Conservation (phyloP, 2,888 invertebrate species). For the Alentia gelatinosa region DNA sequence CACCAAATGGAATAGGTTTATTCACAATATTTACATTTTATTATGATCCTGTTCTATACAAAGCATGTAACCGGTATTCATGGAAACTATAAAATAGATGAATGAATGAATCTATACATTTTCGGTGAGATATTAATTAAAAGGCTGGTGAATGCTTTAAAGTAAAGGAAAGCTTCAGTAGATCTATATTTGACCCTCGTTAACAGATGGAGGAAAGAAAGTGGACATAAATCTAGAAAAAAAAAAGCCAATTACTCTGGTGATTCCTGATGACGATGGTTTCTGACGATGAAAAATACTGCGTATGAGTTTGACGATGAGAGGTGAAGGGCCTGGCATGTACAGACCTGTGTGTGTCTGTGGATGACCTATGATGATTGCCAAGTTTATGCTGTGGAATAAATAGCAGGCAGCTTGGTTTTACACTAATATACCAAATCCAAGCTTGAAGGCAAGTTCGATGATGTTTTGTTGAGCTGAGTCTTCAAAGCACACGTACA, state of each 20-base stretch:
- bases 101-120: background rate
- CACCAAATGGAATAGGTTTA: background rate
- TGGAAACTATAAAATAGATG: conserved; percentile 12
- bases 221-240: background rate
- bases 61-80: background rate
- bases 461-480: conserved; percentile 92
- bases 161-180: background rate
- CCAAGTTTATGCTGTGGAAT: background rate
- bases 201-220: background rate
- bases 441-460: conserved; percentile 91
- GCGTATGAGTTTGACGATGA: no score
- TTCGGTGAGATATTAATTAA: background rate
- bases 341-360: background rate
- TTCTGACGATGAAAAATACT: no score
- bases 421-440: conserved; percentile 63
- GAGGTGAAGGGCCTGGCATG: no score
- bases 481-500: conserved; percentile 93
- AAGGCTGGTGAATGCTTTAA: background rate
- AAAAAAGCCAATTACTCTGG: background rate
- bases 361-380: background rate
- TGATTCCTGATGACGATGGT: background rate
- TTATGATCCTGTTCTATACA: background rate
- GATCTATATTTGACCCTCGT: background rate
- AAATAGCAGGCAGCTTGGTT: background rate
- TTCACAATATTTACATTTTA: background rate